Evolutionary conservation across 1,140 invertebrate species (phyloP).

Genomic region (Drosophila ambigua): DNA sequence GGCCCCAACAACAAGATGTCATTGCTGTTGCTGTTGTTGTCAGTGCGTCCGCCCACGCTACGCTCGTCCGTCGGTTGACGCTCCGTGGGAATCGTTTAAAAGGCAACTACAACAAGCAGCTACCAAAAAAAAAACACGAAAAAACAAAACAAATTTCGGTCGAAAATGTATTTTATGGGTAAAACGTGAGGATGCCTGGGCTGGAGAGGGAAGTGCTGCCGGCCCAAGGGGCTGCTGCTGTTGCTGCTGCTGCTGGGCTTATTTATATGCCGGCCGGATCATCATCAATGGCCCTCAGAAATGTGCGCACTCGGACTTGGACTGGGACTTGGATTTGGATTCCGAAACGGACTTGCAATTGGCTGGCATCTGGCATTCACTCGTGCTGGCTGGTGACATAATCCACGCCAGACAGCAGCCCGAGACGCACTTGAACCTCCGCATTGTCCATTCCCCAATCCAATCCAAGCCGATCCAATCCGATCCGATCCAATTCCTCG

Average conservation of each 20-base stretch:
- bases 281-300: slow-evolving; percentile 77
- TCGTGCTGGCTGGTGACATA: slow-evolving; percentile 18
- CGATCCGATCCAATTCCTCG: slow-evolving; percentile 14
- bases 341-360: slow-evolving; percentile 10
- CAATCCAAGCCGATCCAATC: neutral
- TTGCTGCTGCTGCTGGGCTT: slow-evolving; percentile 37
- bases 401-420: slow-evolving; percentile 21
- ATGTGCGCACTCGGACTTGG: slow-evolving; percentile 33
- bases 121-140: slow-evolving; percentile 23
- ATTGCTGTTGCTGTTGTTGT: slow-evolving; percentile 5
- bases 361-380: slow-evolving; percentile 19
- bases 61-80: slow-evolving; percentile 24
- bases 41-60: slow-evolving; percentile 41
- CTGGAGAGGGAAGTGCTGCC: slow-evolving; percentile 20
- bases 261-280: slow-evolving; percentile 76
- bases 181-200: slow-evolving; percentile 75
- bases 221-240: neutral
- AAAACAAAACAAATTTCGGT: slow-evolving; percentile 54
- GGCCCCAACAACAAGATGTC: slow-evolving; percentile 7
- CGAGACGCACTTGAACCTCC: slow-evolving; percentile 68
- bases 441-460: slow-evolving; percentile 21
- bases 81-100: slow-evolving; percentile 65
- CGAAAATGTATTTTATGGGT: slow-evolving; percentile 76
- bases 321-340: slow-evolving; percentile 4
- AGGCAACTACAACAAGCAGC: slow-evolving; percentile 34